A percentile compares a stretch with the other conserved stretches of the same genome.
Evolutionary conservation across 2,797 vertebrate species (phyloP).

Genomic region (Takifugu ocellatus): DNA sequence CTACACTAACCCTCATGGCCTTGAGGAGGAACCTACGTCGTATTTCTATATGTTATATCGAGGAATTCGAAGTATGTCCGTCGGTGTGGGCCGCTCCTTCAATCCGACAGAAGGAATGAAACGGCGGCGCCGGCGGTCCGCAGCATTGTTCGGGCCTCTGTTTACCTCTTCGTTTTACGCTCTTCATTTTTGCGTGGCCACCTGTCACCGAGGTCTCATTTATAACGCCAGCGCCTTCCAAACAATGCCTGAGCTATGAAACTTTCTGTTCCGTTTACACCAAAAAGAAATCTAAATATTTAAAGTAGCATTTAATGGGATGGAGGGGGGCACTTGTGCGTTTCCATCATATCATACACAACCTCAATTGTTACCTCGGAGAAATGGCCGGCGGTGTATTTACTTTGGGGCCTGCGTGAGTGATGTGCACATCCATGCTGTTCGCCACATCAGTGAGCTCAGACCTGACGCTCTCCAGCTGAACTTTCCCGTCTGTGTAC

Average conservation of each 20-base stretch:
- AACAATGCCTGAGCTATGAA: constrained; percentile 70
- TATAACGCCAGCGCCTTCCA: constrained; percentile 61
- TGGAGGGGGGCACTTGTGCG: constrained; percentile 15
- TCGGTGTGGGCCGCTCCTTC: too few species aligned
- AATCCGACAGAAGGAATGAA: constrained; percentile 5
- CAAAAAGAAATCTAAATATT: constrained; percentile 78
- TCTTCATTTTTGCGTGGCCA: constrained; percentile 57
- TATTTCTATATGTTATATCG: too few species aligned
- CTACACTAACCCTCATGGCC: too few species aligned
- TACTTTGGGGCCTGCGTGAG: constrained; percentile 67
- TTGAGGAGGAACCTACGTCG: too few species aligned
- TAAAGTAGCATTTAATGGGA: constrained; percentile 67
- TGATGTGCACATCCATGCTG: constrained; percentile 58
- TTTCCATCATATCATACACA: constrained; percentile 71
- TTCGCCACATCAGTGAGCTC: constrained; percentile 68
- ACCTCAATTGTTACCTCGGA: constrained; percentile 76
- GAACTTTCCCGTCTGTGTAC: constrained; percentile 66
- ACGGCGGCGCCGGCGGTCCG: constrained; percentile 20
- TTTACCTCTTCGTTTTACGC: constrained; percentile 54
- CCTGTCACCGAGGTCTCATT: constrained; percentile 66
- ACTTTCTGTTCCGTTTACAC: constrained; percentile 73
- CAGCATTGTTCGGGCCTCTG: constrained; percentile 52
- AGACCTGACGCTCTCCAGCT: constrained; percentile 74
- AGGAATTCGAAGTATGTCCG: too few species aligned
- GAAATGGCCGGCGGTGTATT: constrained; percentile 61